phyloP scores from a whole-genome alignment of 2,113 vertebrate species.

The Oncorhynchus clarkii region DNA sequence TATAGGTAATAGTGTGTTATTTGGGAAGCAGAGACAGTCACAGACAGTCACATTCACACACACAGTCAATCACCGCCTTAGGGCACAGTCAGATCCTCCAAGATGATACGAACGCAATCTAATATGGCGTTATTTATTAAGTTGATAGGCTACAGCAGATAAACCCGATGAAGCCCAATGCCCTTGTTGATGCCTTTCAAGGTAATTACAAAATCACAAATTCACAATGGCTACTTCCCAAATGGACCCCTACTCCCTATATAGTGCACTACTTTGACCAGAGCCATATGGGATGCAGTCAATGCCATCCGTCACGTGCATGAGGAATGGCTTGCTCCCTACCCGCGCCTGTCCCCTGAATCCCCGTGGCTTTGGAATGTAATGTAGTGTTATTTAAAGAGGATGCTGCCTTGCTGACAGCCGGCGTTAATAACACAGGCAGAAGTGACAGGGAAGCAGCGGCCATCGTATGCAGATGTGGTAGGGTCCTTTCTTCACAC shows the following conservation, averaged over 20 bases:
- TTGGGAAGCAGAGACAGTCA: no score
- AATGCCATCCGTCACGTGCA: background rate
- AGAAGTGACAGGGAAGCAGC: slow-evolving; percentile 14
- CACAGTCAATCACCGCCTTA: slow-evolving; percentile 42
- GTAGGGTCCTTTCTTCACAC: background rate
- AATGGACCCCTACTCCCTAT: background rate
- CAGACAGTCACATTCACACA: no score
- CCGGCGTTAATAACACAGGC: slow-evolving; percentile 29
- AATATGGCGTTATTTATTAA: slow-evolving; percentile 70
- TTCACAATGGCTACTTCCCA: slow-evolving; percentile 45
- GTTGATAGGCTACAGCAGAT: slow-evolving; percentile 60
- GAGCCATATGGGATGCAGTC: background rate
- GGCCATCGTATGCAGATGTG: slow-evolving; percentile 30
- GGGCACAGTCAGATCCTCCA: slow-evolving; percentile 48
- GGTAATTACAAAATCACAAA: slow-evolving; percentile 54
- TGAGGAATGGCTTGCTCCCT: background rate
- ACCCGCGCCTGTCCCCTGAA: slow-evolving; percentile 7
- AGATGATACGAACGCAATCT: slow-evolving; percentile 55
- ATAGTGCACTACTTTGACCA: background rate
- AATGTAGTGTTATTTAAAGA: slow-evolving; percentile 40
- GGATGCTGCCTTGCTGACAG: slow-evolving; percentile 30
- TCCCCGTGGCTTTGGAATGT: slow-evolving; percentile 33
- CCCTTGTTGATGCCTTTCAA: slow-evolving; percentile 70
- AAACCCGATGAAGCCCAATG: slow-evolving; percentile 55
- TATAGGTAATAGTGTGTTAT: no score